A percentile compares a stretch with the other conserved stretches of the same genome.
Evolutionary conservation across 2,797 vertebrate genomes (phyloP).

Genomic region (Hippopotamyrus pictus): DNA sequence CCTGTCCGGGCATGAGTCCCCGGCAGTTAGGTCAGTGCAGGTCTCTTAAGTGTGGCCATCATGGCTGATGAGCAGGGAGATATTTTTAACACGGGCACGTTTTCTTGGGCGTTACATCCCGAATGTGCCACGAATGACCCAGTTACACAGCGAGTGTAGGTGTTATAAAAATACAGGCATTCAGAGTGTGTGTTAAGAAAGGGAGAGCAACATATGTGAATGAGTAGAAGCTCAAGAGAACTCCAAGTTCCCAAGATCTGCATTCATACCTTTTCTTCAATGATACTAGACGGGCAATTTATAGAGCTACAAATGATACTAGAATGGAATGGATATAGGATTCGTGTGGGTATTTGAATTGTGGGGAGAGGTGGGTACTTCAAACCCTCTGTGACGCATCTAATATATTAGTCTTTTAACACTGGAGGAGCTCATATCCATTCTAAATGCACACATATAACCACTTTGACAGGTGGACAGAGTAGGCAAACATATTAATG

Average conservation of each 20-base stretch:
- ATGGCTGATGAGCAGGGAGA: neutral
- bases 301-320: neutral
- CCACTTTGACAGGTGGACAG: neutral
- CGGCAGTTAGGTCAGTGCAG: neutral
- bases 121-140: neutral
- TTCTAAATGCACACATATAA: neutral
- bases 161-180: neutral
- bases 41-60: neutral
- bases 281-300: neutral
- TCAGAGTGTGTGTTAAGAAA: neutral
- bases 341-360: neutral
- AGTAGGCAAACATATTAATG: neutral
- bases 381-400: neutral
- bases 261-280: neutral
- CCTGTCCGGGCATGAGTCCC: slow-evolving; percentile 12
- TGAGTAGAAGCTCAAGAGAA: neutral
- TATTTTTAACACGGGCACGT: neutral
- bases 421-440: neutral
- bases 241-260: neutral
- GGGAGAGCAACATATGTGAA: neutral
- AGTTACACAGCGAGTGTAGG: neutral
- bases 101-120: neutral
- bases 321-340: neutral
- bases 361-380: neutral
- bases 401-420: neutral